Evolutionary conservation across 1,140 invertebrate species (phyloP), one percentile per base, ranked within the genome.

Genomic region (Drosophila funebris): DNA sequence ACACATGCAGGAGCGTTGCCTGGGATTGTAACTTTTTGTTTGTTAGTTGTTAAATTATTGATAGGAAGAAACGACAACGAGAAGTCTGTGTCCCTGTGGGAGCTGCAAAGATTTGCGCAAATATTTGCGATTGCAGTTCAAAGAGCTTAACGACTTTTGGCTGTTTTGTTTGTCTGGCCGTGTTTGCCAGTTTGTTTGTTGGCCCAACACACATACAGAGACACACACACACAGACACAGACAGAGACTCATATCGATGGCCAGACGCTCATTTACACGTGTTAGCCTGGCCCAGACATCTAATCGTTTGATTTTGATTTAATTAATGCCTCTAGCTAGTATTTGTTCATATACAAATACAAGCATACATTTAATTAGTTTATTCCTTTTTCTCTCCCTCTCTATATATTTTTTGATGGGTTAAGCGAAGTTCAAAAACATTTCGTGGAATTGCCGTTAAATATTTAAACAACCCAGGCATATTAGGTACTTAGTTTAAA

Each of bases 271-370:
- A 52, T 72, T 66, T 67, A 67, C 54, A 73, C 62, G 69, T 72
- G 69, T 58, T 39, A 52, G n/a, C 22, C 7, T 33, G 31, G n/a
- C 8, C 16, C 33, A 69, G 56, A 69, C 27, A 73, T 54, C 50
- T 73, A 73, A 73, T 68, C 71, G 48, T 53, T 74, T 73, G 64
- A 76, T 76, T 73, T 73, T 57, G 57, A 69, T 76, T 76, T 76
- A 73, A 73, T 73, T 62, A 73, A 73, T 57, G 54, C 43, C 41
- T 7, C 50, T 52, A 63, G 33, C 44, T 44, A 37, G 14, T n/a
- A 20, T 11, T 18, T 27, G 13, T 48, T 33, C 31, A 33, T 48
- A 27, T 43, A 4, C 50, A 6, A 31, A 44, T 9, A 18, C 16
- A 50, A 62, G 20, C 44, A 4, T 18, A 71, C 52, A 52, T 56